phyloP scores from a whole-genome alignment of 2,888 invertebrate species.

The Zhengitettix transpicula region DNA sequence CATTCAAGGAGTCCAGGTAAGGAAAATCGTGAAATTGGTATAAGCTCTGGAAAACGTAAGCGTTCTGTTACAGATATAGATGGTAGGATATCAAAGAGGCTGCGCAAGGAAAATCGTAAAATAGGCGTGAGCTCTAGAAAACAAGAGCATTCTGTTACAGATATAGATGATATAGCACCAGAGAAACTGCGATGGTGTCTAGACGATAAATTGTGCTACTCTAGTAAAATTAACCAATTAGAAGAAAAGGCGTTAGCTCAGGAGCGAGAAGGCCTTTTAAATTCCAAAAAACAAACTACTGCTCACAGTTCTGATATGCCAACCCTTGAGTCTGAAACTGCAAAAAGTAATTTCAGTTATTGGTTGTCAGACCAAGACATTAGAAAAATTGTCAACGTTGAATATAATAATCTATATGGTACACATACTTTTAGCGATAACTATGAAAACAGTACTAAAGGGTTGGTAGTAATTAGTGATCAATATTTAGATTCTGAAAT shows the following conservation, averaged over 20 bases:
- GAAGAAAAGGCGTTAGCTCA: not conserved
- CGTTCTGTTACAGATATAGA: conserved; percentile 16
- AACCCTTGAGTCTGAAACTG: not conserved
- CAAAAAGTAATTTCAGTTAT: not conserved
- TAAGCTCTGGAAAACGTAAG: conserved; percentile 12
- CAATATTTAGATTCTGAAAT: not conserved
- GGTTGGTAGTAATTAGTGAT: not conserved
- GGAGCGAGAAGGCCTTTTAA: not conserved
- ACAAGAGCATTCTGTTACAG: no score
- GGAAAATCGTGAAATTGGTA: not conserved
- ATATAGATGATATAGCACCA: not conserved
- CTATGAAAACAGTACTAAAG: not conserved
- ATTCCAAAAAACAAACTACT: not conserved
- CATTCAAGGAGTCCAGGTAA: conserved; percentile 1
- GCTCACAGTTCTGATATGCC: not conserved
- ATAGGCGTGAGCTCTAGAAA: no score
- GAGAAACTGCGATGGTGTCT: not conserved
- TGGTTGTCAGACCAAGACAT: not conserved
- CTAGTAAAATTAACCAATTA: not conserved
- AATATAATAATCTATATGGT: not conserved
- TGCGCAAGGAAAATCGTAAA: no score
- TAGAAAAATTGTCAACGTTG: not conserved
- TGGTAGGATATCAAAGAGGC: conserved; percentile 14
- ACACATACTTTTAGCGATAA: not conserved
- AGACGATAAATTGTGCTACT: not conserved